Evolutionary conservation across 2,888 invertebrate genomes (phyloP), one percentile per base, ranked within the genome.

Genomic region (Schrankia costaestrigalis): DNA sequence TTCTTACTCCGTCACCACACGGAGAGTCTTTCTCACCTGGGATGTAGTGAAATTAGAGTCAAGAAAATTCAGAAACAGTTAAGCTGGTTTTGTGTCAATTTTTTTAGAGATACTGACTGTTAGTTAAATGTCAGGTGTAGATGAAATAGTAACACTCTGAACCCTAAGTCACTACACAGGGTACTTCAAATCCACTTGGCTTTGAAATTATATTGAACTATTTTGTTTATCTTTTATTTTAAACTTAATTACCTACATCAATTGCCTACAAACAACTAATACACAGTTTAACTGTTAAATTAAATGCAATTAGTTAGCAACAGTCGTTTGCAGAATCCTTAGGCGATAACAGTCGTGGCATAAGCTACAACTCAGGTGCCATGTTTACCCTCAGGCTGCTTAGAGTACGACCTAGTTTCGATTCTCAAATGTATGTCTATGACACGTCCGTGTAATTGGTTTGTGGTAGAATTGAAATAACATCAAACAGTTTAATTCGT

Each of bases 231-330:
- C n/a, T n/a, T n/a, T n/a, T n/a, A n/a, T n/a, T n/a, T n/a, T n/a
- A n/a, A n/a, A n/a, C n/a, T 41, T 61, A 57, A 64, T 65, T 60
- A 53, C 50, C 57, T 49, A 48, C 51, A 67, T 60, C 53, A 54
- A 57, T 52, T 52, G 46, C 32, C 33, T 64, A 55, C n/a, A n/a
- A n/a, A n/a, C n/a, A n/a, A n/a, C n/a, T n/a, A n/a, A 22, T 1
- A 11, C 22, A 22, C n/a, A n/a, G n/a, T n/a, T n/a, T 10, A 10
- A 22, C 18, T 33, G 26, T 22, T 35, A 37, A 44, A 47, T 41
- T 39, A 28, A 47, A 53, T 35, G 31, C 35, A 31, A 47, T 41
- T 38, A 39, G 35, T 50, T 42, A 41, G 33, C 17, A 15, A 28
- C 12, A 34, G 30, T 38, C 40, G 45, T 45, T 39, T 39, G 47